phyloP scores from a whole-genome alignment of 2,888 invertebrate genomes.

The Vandiemenella viatica region DNA sequence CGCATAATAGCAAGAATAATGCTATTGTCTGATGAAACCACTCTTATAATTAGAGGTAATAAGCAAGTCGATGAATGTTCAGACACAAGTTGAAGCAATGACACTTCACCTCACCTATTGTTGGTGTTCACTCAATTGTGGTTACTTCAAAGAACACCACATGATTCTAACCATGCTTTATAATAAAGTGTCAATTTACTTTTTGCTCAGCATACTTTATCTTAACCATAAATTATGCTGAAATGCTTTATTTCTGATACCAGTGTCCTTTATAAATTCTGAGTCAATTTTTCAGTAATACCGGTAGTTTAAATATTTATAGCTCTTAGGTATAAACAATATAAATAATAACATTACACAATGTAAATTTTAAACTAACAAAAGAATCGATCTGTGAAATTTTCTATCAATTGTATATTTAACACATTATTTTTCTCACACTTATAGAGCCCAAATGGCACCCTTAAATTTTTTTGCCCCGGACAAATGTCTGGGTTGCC shows the following conservation, averaged over 20 bases:
- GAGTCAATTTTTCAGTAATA: neutral
- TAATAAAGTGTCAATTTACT: too few species aligned
- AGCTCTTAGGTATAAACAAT: neutral
- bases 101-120: too few species aligned
- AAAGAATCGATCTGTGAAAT: slow-evolving; percentile 1
- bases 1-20: neutral
- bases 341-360: neutral
- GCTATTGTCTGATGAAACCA: neutral
- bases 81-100: neutral
- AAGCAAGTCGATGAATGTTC: neutral
- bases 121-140: too few species aligned
- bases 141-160: too few species aligned
- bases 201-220: too few species aligned
- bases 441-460: neutral
- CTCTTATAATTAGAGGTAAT: neutral
- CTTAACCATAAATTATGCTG: too few species aligned
- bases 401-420: neutral
- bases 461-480: neutral
- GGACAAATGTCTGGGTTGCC: neutral
- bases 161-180: too few species aligned
- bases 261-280: too few species aligned
- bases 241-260: too few species aligned
- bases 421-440: neutral
- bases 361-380: neutral
- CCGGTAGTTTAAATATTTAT: neutral